Percentiles rank a stretch among this genome's conserved stretches.
These are phyloP conservation scores for Dicaeum eximium DNA, from an alignment of 2,113 vertebrate species.

Conservation along the genomic window DNA sequence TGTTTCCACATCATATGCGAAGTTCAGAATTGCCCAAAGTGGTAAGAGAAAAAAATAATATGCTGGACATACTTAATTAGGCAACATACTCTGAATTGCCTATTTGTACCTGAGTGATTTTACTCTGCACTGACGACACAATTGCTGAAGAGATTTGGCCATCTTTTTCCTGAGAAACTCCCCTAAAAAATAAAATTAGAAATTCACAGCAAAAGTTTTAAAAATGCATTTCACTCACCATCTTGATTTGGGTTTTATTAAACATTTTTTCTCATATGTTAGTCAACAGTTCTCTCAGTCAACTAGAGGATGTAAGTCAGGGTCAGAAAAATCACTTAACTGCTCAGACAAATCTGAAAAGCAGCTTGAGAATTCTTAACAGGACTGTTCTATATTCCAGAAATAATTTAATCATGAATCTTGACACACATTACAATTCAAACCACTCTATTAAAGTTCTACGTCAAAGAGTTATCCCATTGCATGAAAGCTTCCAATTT, in stretches of 20 bases:
- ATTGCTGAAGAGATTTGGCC: conserved; percentile 91
- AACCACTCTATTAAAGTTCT: background rate
- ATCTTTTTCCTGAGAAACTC: conserved; percentile 92
- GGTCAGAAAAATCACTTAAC: background rate
- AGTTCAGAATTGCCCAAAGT: background rate
- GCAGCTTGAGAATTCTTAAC: background rate
- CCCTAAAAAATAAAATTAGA: conserved; percentile 71
- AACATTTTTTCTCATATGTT: background rate
- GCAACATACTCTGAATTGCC: background rate
- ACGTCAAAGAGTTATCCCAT: background rate
- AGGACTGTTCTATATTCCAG: background rate
- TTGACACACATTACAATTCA: background rate
- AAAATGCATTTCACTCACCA: background rate
- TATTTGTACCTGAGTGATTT: conserved; percentile 95
- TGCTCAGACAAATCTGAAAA: background rate
- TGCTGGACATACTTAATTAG: background rate
- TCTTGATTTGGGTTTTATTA: background rate
- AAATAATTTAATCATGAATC: background rate
- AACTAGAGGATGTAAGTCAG: background rate
- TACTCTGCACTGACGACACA: conserved; percentile 94
- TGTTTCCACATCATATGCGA: background rate
- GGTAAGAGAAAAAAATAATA: background rate
- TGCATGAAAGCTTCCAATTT: background rate
- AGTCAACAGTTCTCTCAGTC: background rate
- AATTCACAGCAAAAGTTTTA: background rate